Evolutionary conservation across 2,888 invertebrate genomes (phyloP).

Genomic region (Tiphia femorata): DNA sequence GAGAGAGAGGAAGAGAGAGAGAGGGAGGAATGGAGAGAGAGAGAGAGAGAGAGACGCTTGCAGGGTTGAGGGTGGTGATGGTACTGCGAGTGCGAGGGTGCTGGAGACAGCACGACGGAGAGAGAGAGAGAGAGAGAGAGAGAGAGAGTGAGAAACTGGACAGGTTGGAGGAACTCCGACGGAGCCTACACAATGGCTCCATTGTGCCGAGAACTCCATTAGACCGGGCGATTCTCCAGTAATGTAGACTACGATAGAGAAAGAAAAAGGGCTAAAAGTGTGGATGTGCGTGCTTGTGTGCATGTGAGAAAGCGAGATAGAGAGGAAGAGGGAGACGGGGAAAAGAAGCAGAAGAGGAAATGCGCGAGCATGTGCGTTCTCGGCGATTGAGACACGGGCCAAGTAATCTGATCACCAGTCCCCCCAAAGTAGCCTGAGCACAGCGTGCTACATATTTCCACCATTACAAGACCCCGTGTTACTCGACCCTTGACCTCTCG

Average conservation of each 20-base stretch:
- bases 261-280: background rate
- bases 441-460: conserved; percentile 18
- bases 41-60: background rate
- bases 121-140: conserved; percentile 3
- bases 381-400: too few species aligned
- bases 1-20: background rate
- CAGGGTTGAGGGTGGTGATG: conserved; percentile 1
- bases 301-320: conserved; percentile 14
- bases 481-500: conserved; percentile 24
- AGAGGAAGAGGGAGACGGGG: conserved; percentile 18
- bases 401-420: too few species aligned
- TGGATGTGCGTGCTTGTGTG: background rate
- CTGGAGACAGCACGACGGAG: background rate
- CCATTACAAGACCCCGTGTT: conserved; percentile 12
- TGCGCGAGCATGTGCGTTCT: too few species aligned
- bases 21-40: conserved; percentile 3
- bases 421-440: conserved; percentile 6
- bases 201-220: conserved; percentile 47
- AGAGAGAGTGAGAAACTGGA: conserved; percentile 11
- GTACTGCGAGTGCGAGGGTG: background rate
- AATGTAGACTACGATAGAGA: background rate
- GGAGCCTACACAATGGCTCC: conserved; percentile 31
- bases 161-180: conserved; percentile 28
- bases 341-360: background rate
- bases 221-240: conserved; percentile 24